Evolutionary conservation across 2,113 vertebrate genomes (phyloP), one percentile per base, ranked within the genome.

Genomic region (Malurus elegans): DNA sequence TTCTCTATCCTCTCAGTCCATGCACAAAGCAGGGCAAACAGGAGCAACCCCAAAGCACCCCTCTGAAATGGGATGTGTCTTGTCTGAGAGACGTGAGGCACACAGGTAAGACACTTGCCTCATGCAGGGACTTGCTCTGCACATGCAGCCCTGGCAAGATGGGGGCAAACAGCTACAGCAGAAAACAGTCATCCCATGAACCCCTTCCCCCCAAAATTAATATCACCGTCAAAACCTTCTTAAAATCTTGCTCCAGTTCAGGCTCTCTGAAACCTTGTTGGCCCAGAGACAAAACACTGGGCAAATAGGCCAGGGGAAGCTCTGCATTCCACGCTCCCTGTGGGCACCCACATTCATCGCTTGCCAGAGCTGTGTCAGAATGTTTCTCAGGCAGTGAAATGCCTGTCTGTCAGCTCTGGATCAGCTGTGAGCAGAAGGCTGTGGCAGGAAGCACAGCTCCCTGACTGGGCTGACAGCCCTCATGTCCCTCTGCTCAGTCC

Each of bases 171-270:
- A 79, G 54, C 45, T 66, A 53, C 32, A 76, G 34, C 83, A 87
- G 53, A 34, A 47, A 81, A 51, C 73, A 40, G 26, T 36, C 50
- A 80, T 28, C 47, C 51, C 64, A 54, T 10, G 18, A 92, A 50
- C 4, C 3, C 28, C 12, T 24, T n/a, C 9, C 6, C 15, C 28
- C n/a, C 0, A 0, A 24, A 70, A 66, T 40, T 47, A 88, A 26
- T 29, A 81, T 8, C 38, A 53, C 3, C 1, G 1, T 36, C 42
- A 66, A 90, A 90, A 31, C 18, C 18, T 38, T 71, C 69, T 79
- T 44, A 62, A 93, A 93, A 56, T 50, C 38, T 60, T 15, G 32
- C 38, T 76, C 36, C 23, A 69, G 51, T 47, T 76, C 23, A 54
- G 10, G 10, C 38, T 88, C 47, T 42, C 40, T 1, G 4, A 81